Base-by-base conservation (phyloP, 37 sponge, comb jelly and placozoan species). In the Sycon ciliatum region DNA sequence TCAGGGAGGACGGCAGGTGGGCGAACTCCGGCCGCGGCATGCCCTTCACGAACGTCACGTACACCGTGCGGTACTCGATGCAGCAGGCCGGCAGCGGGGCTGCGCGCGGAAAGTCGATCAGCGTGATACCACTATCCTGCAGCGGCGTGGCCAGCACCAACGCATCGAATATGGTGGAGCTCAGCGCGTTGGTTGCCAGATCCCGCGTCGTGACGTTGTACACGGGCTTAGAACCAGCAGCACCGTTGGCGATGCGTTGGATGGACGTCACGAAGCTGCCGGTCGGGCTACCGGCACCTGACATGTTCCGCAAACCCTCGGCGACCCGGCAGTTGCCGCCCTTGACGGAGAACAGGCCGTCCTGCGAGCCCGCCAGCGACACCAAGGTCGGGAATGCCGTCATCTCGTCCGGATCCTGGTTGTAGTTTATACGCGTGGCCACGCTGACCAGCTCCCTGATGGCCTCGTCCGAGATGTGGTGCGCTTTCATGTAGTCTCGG, bases 61-160 rank as follows among this genome's bases (percentile, higher is more conserved):
- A n/a, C 9, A 87, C 79, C 0, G 93, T 92, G 1, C 73, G 68
- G 33, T 92, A 85, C 42, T 78, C 87, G 0, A 80, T 67, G 13
- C 80, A 71, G 4, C 49, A 78, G 0, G 76, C 56, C 5, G 65
- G 69, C 34, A 62, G 34, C 7, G 83, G 87, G 74, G 73, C 72
- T 4, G 65, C 37, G 1, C 40, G 69, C n/a, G 82, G 66, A 65
- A 92, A 82, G 60, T 76, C 73, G 26, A 73, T 72, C 46, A 84
- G 88, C 38, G 79, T 32, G 2, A 88, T 74, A 1, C 53, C 66
- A 36, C 80, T 72, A 9, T 56, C 26, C 28, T 77, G 69, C 33
- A 92, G 53, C 4, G 88, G 93, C 26, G 71, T 58, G 28, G 93
- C 93, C 1, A 87, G 39, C 36, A 92, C 82, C 2, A 92, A 81